Evolutionary conservation across 2,797 vertebrate genomes (phyloP).

Genomic region (Esox masquinongy): DNA sequence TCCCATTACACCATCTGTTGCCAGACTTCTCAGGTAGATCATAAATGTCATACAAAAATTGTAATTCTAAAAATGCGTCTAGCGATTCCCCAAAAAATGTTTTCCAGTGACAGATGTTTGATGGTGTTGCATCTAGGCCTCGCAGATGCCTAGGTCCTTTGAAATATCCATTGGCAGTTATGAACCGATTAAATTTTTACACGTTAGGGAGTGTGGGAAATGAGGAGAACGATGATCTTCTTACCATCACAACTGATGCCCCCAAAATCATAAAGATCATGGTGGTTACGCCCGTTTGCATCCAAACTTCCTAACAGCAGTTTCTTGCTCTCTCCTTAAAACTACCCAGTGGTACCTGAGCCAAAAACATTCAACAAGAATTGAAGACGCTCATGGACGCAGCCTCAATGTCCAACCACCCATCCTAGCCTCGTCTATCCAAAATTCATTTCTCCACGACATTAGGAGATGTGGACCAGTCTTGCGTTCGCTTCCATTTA

Average conservation of each 20-base stretch:
- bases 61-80: neutral
- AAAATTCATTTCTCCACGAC: neutral
- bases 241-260: conserved; percentile 84
- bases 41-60: neutral
- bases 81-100: neutral
- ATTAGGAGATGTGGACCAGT: neutral
- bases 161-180: neutral
- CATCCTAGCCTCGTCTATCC: neutral
- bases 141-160: neutral
- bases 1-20: neutral
- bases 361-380: neutral
- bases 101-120: neutral
- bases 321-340: conserved; percentile 37
- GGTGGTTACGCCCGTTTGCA: conserved; percentile 80
- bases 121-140: neutral
- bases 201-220: neutral
- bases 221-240: conserved; percentile 18
- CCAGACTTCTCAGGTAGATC: neutral
- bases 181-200: neutral
- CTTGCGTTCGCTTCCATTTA: neutral
- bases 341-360: neutral
- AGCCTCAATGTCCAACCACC: neutral
- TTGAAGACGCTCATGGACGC: neutral
- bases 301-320: conserved; percentile 67
- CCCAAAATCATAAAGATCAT: conserved; percentile 88